Evolutionary conservation across 2,888 invertebrate genomes (phyloP).

Genomic region (Phymatocera aterrima): DNA sequence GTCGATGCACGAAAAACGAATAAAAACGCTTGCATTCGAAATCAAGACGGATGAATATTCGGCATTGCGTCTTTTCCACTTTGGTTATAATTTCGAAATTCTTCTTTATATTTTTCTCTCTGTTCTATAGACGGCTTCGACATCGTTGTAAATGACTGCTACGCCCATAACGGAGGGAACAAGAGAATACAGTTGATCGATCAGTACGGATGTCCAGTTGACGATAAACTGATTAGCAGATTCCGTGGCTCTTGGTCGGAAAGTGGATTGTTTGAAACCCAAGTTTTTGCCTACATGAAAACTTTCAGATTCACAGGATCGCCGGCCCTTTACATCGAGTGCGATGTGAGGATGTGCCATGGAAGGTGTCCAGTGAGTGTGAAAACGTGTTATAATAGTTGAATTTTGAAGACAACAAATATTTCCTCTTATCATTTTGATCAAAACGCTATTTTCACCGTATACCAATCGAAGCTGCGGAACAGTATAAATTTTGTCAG

Average conservation of each 20-base stretch:
- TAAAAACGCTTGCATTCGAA: too few species aligned
- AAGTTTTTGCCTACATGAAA: constrained; percentile 96
- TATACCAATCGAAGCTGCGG: too few species aligned
- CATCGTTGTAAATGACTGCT: constrained; percentile 95
- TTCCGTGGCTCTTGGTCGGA: constrained; percentile 97
- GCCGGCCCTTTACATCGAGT: constrained; percentile 95
- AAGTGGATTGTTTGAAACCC: constrained; percentile 92
- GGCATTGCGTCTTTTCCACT: not conserved
- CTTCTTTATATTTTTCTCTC: too few species aligned
- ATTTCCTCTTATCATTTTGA: too few species aligned
- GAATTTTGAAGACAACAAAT: too few species aligned
- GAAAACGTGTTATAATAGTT: too few species aligned
- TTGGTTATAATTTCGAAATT: too few species aligned
- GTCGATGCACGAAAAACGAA: too few species aligned
- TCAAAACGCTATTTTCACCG: too few species aligned
- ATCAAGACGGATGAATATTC: not conserved
- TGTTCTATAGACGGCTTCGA: constrained; percentile 90
- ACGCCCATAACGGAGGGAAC: constrained; percentile 94
- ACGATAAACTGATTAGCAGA: constrained; percentile 93
- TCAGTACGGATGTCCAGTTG: constrained; percentile 94
- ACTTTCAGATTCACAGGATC: constrained; percentile 96
- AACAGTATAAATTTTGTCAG: too few species aligned
- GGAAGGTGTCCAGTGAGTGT: constrained; percentile 92
- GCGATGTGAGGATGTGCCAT: constrained; percentile 96
- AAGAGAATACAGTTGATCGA: constrained; percentile 95